Evolutionary conservation across 2,888 invertebrate genomes (phyloP).

Genomic region (Spilosoma lubricipeda): DNA sequence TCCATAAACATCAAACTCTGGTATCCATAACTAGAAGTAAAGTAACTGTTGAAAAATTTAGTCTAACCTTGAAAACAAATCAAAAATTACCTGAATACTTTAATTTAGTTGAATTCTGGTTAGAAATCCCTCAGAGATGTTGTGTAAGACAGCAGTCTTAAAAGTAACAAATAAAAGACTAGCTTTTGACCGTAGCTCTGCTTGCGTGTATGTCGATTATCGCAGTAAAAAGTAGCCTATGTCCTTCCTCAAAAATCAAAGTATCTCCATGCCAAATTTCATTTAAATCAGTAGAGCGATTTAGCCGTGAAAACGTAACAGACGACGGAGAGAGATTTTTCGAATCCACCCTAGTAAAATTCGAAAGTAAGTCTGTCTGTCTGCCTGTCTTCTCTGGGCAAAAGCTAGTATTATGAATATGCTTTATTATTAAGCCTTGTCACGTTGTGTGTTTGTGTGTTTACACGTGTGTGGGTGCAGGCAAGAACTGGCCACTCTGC

Average conservation of each 20-base stretch:
- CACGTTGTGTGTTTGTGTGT: slow-evolving; percentile 75
- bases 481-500: slow-evolving; percentile 92
- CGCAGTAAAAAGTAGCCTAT: too few species aligned
- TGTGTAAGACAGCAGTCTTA: too few species aligned
- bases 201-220: too few species aligned
- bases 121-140: not conserved
- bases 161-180: not conserved
- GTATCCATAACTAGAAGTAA: not conserved
- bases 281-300: too few species aligned
- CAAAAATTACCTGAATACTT: not conserved
- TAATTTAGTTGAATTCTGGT: not conserved
- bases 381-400: too few species aligned
- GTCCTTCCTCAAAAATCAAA: too few species aligned
- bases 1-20: not conserved
- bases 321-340: too few species aligned
- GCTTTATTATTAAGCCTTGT: slow-evolving; percentile 45
- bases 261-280: too few species aligned
- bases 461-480: slow-evolving; percentile 84
- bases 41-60: not conserved
- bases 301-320: too few species aligned
- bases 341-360: too few species aligned
- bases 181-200: too few species aligned
- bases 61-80: not conserved
- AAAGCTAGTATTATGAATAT: not conserved
- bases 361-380: too few species aligned